phyloP scores from a whole-genome alignment of 1,140 invertebrate species.

The Ganaspis sp. region DNA sequence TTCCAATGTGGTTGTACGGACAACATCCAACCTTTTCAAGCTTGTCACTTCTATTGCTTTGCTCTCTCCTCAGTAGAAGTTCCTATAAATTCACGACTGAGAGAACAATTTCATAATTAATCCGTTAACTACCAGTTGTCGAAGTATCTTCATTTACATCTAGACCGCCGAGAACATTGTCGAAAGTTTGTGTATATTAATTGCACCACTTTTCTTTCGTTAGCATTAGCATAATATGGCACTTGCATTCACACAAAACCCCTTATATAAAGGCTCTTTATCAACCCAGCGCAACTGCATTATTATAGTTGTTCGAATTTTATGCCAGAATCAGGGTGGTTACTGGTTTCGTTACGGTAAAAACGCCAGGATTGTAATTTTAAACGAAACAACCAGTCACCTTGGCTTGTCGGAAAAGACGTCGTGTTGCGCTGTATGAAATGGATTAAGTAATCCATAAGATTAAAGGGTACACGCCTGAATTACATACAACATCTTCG shows the following conservation, averaged over 20 bases:
- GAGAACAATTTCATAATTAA: slow-evolving; percentile 63
- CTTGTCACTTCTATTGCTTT: neutral
- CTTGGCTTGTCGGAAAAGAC: neutral
- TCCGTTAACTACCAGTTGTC: slow-evolving; percentile 56
- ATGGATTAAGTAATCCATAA: slow-evolving; percentile 31
- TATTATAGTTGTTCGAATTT: slow-evolving; percentile 5
- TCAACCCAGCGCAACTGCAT: neutral
- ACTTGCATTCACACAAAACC: slow-evolving; percentile 36
- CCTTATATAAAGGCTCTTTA: neutral
- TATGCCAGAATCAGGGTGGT: slow-evolving; percentile 15
- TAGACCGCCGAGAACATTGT: slow-evolving; percentile 53
- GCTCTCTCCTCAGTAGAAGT: neutral
- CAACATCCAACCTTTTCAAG: neutral
- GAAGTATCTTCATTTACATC: slow-evolving; percentile 58
- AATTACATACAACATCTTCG: slow-evolving; percentile 8
- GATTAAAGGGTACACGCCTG: slow-evolving; percentile 22
- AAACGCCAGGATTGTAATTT: slow-evolving; percentile 21
- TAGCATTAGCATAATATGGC: slow-evolving; percentile 64
- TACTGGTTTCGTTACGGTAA: slow-evolving; percentile 10
- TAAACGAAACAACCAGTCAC: slow-evolving; percentile 12
- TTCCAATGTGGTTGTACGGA: neutral
- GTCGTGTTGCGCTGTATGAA: slow-evolving; percentile 25
- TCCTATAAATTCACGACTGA: slow-evolving; percentile 27
- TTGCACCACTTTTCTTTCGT: slow-evolving; percentile 54
- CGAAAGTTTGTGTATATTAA: slow-evolving; percentile 59